A percentile compares a stretch with the other conserved stretches of the same genome.
Conservation (phyloP, 2,113 vertebrate genomes). For the Nycticorax nycticorax region DNA sequence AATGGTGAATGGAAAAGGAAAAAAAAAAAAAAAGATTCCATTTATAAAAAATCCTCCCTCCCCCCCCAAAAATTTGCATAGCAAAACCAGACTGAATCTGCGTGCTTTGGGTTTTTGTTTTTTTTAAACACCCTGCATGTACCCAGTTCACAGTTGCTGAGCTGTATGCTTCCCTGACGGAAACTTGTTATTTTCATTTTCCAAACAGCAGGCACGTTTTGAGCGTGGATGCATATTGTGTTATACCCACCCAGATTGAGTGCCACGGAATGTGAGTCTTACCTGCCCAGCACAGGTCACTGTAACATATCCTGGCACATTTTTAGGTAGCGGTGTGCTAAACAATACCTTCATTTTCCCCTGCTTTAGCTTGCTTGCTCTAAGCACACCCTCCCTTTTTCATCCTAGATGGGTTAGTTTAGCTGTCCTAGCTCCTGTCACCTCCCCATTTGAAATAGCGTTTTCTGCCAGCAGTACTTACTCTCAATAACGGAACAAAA, state of each 20-base stretch:
- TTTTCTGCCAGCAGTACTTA: slow-evolving; percentile 13
- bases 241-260: background rate
- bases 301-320: background rate
- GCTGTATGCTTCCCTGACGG: background rate
- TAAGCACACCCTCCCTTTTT: background rate
- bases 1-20: background rate
- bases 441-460: background rate
- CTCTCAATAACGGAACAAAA: background rate
- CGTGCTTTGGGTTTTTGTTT: background rate
- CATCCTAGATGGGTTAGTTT: background rate
- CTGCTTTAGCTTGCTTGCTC: background rate
- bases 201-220: background rate
- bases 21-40: background rate
- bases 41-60: background rate
- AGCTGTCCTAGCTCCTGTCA: background rate
- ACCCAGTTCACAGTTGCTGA: background rate
- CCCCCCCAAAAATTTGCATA: background rate
- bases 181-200: background rate
- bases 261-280: background rate
- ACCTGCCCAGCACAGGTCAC: background rate
- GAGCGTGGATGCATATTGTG: background rate
- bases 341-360: background rate
- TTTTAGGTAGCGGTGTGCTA: background rate
- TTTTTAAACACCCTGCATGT: background rate
- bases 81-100: background rate